Percentiles rank a stretch among this genome's conserved stretches.
Evolutionary conservation across 2,888 invertebrate species (phyloP).

Genomic region (Pterostichus niger): DNA sequence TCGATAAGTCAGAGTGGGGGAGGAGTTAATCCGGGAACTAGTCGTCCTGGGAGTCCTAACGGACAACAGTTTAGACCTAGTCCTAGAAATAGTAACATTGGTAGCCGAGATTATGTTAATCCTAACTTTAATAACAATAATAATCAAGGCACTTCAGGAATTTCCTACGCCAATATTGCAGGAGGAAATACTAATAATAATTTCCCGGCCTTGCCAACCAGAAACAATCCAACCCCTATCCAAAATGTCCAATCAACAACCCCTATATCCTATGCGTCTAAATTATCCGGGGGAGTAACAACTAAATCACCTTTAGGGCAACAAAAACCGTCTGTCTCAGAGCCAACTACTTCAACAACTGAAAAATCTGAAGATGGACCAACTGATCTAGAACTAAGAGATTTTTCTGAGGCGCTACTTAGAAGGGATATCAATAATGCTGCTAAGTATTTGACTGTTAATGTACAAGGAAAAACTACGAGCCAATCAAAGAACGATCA

Average conservation of each 20-base stretch:
- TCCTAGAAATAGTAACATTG: conserved; percentile 29
- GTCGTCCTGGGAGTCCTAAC: conserved; percentile 16
- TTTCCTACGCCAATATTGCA: background rate
- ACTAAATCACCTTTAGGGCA: conserved; percentile 56
- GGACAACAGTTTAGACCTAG: conserved; percentile 31
- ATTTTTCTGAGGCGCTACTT: conserved; percentile 85
- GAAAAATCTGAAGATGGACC: conserved; percentile 74
- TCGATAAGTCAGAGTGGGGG: background rate
- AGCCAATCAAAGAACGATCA: conserved; percentile 85
- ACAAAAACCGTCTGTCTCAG: conserved; percentile 68
- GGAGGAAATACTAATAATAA: conserved; percentile 5
- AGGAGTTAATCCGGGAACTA: background rate
- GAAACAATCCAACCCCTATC: background rate
- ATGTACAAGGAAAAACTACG: conserved; percentile 87
- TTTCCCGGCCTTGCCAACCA: conserved; percentile 30
- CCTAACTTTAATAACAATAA: conserved; percentile 4
- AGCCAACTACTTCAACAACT: conserved; percentile 61
- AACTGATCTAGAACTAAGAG: conserved; percentile 83
- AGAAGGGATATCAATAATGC: conserved; percentile 88
- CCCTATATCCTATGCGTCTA: conserved; percentile 67
- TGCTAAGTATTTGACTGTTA: conserved; percentile 83
- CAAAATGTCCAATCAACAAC: conserved; percentile 33
- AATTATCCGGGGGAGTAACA: conserved; percentile 68
- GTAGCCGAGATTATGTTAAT: conserved; percentile 52
- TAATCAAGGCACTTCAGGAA: background rate